These are phyloP conservation scores for Dendronephthya gigantea DNA, from an alignment of 64 coral and sea anemone genomes.

Conservation along the genomic window DNA sequence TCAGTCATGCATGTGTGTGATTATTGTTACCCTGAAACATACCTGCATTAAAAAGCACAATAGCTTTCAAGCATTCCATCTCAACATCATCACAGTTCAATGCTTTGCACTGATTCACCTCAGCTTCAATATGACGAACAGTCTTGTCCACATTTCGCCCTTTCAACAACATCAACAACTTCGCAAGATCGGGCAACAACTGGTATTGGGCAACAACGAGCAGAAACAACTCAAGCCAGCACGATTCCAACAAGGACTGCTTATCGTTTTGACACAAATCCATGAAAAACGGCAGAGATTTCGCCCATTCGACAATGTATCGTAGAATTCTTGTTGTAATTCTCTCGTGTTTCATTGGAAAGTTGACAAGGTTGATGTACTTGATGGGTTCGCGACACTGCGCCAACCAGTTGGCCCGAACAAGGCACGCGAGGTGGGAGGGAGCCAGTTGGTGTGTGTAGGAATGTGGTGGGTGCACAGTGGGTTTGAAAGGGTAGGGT, in stretches of 20 bases:
- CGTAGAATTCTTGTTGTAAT: not conserved
- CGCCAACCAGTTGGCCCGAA: no score
- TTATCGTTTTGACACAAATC: not conserved
- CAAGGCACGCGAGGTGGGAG: no score
- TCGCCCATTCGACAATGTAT: not conserved
- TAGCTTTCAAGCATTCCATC: not conserved
- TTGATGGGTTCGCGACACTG: no score
- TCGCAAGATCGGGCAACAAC: not conserved
- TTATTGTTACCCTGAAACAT: not conserved
- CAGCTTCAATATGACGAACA: not conserved
- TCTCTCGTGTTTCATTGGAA: not conserved
- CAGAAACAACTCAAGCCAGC: not conserved
- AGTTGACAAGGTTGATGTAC: no score
- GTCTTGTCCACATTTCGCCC: not conserved
- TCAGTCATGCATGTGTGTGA: no score
- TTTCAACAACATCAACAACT: not conserved
- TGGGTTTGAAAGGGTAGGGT: no score
- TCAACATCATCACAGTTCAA: not conserved
- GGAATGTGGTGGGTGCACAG: no score
- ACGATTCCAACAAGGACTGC: not conserved
- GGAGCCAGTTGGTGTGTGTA: no score
- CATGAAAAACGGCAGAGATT: not conserved
- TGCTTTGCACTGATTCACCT: not conserved
- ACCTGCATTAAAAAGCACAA: not conserved
- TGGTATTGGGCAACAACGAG: not conserved